These are phyloP conservation scores for Gyrodactylus bullatarudis DNA, from an alignment of 1,140 invertebrate genomes.

Conservation along the genomic window DNA sequence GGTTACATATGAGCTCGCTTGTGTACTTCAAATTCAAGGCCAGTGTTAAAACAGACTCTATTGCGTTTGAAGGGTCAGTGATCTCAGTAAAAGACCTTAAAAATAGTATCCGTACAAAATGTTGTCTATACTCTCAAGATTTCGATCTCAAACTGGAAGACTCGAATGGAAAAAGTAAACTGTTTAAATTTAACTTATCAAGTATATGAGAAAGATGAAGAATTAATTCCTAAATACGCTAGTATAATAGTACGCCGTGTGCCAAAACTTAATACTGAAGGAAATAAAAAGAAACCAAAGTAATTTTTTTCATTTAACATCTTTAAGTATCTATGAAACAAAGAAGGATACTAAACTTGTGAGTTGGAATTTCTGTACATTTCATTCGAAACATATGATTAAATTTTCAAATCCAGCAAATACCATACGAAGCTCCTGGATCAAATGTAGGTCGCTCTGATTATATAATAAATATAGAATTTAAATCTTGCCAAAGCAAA, in stretches of 20 bases:
- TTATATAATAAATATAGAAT: neutral
- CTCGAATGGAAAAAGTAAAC: conserved; percentile 4
- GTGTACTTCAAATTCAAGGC: conserved; percentile 6
- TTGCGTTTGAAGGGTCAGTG: conserved; percentile 1
- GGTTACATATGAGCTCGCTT: neutral
- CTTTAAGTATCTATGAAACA: neutral
- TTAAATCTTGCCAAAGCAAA: conserved; percentile 2
- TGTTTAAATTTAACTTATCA: neutral
- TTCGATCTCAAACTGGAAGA: conserved; percentile 1
- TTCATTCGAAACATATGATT: too few species aligned
- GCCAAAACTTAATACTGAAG: neutral
- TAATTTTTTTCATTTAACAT: neutral
- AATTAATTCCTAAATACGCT: conserved; percentile 4
- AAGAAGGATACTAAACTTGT: neutral
- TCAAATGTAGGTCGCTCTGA: neutral
- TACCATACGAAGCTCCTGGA: too few species aligned
- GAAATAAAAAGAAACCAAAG: neutral
- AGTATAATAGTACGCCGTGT: neutral
- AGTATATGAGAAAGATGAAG: conserved; percentile 3
- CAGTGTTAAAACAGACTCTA: neutral
- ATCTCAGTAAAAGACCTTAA: conserved; percentile 3
- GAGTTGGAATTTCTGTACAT: too few species aligned
- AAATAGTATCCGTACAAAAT: neutral
- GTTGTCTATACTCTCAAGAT: neutral
- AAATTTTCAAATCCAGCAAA: too few species aligned